Evolutionary conservation across 2,888 invertebrate genomes (phyloP).

Genomic region (Alviniconcha strummeri): DNA sequence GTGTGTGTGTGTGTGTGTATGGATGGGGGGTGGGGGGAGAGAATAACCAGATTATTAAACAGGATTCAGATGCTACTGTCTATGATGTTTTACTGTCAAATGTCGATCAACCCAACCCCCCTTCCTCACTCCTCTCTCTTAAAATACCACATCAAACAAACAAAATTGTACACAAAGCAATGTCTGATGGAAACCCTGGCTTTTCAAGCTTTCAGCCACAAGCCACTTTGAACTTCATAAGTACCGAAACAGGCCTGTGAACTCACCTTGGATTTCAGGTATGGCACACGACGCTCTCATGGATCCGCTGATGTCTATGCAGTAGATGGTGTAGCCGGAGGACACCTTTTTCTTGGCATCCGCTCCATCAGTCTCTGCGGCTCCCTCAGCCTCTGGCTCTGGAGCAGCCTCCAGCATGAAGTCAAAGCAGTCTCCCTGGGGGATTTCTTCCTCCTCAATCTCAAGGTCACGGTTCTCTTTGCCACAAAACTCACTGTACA

Average conservation of each 20-base stretch:
- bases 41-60: not conserved
- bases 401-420: slow-evolving; percentile 56
- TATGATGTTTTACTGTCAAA: no score
- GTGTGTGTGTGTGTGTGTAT: slow-evolving; percentile 5
- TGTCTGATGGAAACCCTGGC: no score
- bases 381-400: slow-evolving; percentile 35
- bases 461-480: slow-evolving; percentile 52
- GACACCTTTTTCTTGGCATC: slow-evolving; percentile 46
- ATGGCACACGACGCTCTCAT: slow-evolving; percentile 52
- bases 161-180: not conserved
- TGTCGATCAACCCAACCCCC: no score
- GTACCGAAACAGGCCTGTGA: no score
- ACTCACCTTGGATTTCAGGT: slow-evolving; percentile 58
- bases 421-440: slow-evolving; percentile 55
- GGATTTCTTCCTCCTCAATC: slow-evolving; percentile 57
- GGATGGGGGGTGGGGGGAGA: not conserved
- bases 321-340: slow-evolving; percentile 62
- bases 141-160: not conserved
- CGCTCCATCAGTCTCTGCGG: slow-evolving; percentile 39
- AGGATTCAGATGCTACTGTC: not conserved
- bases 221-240: no score
- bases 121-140: no score
- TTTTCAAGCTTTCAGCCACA: no score
- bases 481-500: slow-evolving; percentile 55
- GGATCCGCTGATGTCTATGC: slow-evolving; percentile 67